Evolutionary conservation across 2,797 vertebrate genomes (phyloP).

Genomic region (Enteromius anoplus): DNA sequence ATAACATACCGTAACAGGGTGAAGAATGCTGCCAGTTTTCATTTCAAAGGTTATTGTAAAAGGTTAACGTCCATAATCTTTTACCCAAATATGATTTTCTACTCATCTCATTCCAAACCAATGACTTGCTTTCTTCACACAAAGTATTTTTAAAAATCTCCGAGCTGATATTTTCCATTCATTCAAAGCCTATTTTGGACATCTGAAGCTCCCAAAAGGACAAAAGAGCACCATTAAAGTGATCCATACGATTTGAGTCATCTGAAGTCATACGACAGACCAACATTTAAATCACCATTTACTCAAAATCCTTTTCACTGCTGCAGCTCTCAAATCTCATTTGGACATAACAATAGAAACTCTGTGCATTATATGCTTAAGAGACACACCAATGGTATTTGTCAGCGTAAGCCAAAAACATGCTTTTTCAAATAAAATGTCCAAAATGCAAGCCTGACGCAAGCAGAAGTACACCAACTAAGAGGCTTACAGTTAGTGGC

Average conservation of each 20-base stretch:
- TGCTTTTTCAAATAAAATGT: neutral
- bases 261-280: neutral
- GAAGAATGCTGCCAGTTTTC: neutral
- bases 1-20: neutral
- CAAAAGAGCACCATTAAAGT: neutral
- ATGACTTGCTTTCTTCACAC: neutral
- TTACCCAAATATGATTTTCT: neutral
- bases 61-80: neutral
- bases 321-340: neutral
- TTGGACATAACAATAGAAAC: neutral
- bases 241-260: neutral
- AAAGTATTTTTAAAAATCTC: neutral
- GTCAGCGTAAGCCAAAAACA: neutral
- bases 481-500: neutral
- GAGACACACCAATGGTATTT: neutral
- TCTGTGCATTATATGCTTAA: neutral
- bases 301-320: neutral
- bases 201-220: neutral
- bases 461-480: neutral
- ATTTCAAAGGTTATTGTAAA: neutral
- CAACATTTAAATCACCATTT: neutral
- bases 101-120: slow-evolving; percentile 4
- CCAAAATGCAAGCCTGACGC: neutral
- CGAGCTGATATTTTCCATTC: neutral
- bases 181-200: neutral